phyloP scores from a whole-genome alignment of 2,797 vertebrate genomes.

The Austrolebias charrua region DNA sequence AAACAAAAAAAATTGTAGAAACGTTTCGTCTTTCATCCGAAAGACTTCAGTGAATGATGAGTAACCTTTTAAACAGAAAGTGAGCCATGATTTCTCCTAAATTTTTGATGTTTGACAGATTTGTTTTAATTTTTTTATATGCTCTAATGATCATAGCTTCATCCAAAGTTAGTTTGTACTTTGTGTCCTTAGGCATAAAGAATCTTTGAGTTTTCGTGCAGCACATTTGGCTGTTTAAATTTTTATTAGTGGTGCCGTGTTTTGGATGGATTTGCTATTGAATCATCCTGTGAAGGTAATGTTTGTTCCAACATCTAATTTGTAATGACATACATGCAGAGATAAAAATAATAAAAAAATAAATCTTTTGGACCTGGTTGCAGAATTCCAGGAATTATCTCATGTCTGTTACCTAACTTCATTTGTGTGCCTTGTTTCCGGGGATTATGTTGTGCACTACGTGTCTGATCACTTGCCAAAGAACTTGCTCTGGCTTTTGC shows the following conservation, averaged over 20 bases:
- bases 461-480: slow-evolving; percentile 21
- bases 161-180: not conserved
- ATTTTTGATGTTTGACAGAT: not conserved
- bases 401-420: not conserved
- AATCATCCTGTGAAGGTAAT: not conserved
- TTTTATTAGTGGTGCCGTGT: not conserved
- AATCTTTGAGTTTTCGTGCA: not conserved
- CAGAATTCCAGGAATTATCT: no score
- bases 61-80: not conserved
- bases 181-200: not conserved
- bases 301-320: not conserved
- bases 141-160: not conserved
- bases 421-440: slow-evolving; percentile 39
- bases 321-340: no score
- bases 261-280: not conserved
- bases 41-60: no score
- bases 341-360: no score
- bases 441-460: slow-evolving; percentile 4
- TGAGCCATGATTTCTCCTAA: not conserved
- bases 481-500: slow-evolving; percentile 18
- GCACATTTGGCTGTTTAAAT: not conserved
- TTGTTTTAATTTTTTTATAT: not conserved
- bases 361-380: no score
- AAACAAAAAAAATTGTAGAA: no score
- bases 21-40: no score